Evolutionary conservation across 2,113 vertebrate genomes (phyloP), one percentile per base, ranked within the genome.

Genomic region (Oryzias curvinotus): DNA sequence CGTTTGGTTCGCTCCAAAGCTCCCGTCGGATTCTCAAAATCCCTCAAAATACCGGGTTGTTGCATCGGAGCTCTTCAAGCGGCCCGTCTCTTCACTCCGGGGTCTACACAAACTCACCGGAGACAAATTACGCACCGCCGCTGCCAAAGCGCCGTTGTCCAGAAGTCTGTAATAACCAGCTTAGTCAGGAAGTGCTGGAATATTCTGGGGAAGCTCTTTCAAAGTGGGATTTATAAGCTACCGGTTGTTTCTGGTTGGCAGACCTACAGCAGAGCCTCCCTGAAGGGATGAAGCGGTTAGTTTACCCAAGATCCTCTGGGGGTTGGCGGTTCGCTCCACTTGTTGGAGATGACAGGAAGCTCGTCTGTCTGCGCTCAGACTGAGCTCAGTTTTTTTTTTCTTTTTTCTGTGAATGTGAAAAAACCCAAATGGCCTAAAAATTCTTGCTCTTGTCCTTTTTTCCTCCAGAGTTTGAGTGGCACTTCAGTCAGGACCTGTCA

Each of bases 401-500:
- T 15, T 45, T 44, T 51, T 51, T 15, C 7, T 41, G 43, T 17
- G 44, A 53, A n/a, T 48, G 45, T 23, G 6, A 28, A 5, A 28
- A 28, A 28, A 28, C 5, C 26, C 5, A 7, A 36, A 23, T 23
- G 8, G 36, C 7, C 36, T 36, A 12, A 12, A 36, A 12, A 36
- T 36, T 36, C 36, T 12, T 19, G 53, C 2, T 50, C 23, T n/a
- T 51, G 17, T 49, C 44, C 45, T 25, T 16, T 18, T 58, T 61
- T 52, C 18, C 68, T 74, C 25, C 69, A 97, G 95, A 96, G 42
- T 84, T 94, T 57, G 94, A 95, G 5, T 99, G 97, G 97, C 92
- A 92, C 5, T 94, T 99, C 88, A 95, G 94, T 67, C 95, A 96
- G 83, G 96, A 97, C 75, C 92, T 98, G 54, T 95, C 96, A 43